Conservation (phyloP, 1,140 invertebrate genomes). For the Pristionchus pacificus region DNA sequence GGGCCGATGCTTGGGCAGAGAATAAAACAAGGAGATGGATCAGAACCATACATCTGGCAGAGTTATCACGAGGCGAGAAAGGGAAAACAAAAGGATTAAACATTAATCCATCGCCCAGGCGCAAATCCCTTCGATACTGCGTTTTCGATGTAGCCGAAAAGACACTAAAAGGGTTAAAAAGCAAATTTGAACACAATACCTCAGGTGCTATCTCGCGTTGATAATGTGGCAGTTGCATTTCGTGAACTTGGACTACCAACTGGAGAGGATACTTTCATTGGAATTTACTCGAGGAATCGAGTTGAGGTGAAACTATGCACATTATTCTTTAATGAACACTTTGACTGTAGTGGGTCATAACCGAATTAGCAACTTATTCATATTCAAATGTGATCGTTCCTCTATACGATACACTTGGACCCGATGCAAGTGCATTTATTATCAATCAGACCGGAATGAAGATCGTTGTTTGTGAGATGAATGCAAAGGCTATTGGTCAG, state of each 20-base stretch:
- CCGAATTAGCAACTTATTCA: conserved; percentile 87
- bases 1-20: conserved; percentile 47
- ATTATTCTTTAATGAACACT: neutral
- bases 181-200: too few species aligned
- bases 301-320: conserved; percentile 67
- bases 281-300: conserved; percentile 88
- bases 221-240: conserved; percentile 85
- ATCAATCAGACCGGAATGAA: conserved; percentile 77
- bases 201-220: conserved; percentile 70
- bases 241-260: conserved; percentile 71
- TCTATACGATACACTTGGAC: conserved; percentile 88
- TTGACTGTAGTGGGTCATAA: conserved; percentile 74
- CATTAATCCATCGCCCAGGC: too few species aligned
- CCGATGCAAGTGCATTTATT: conserved; percentile 89
- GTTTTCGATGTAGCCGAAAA: too few species aligned
- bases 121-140: too few species aligned
- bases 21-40: conserved; percentile 23
- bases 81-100: neutral
- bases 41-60: conserved; percentile 33
- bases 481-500: conserved; percentile 74
- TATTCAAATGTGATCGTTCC: conserved; percentile 91
- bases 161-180: too few species aligned
- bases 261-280: conserved; percentile 73
- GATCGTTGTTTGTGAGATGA: conserved; percentile 79
- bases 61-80: conserved; percentile 26